phyloP scores from a whole-genome alignment of 2,113 vertebrate species.

The Pipra filicauda region DNA sequence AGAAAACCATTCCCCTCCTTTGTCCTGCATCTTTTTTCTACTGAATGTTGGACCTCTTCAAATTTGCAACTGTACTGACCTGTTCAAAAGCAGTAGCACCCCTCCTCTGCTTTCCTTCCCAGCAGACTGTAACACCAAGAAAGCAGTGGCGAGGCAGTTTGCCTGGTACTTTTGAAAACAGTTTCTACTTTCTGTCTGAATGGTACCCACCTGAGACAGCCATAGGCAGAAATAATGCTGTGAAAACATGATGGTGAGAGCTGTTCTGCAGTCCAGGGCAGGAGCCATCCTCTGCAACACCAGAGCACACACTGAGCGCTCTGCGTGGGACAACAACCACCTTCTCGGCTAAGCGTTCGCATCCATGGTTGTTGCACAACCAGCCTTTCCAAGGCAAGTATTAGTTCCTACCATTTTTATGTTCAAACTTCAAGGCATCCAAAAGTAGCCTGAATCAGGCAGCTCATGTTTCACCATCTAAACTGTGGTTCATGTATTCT shows the following conservation, averaged over 20 bases:
- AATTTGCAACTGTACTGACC: accelerated
- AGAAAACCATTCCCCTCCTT: background rate
- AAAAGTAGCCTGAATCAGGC: background rate
- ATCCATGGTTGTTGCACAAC: accelerated
- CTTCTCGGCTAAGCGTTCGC: background rate
- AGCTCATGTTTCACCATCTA: background rate
- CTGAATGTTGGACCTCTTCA: background rate
- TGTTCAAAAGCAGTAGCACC: background rate
- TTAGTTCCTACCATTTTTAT: background rate
- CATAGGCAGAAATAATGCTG: background rate
- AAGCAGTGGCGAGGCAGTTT: background rate
- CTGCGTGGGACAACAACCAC: background rate
- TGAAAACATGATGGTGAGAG: background rate
- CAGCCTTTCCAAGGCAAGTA: background rate
- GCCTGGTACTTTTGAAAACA: background rate
- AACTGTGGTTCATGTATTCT: background rate
- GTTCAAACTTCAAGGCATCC: background rate
- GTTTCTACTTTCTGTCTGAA: background rate
- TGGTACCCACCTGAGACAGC: background rate
- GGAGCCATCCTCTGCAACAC: background rate
- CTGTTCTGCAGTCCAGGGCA: background rate
- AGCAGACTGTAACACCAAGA: background rate
- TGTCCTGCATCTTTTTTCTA: background rate
- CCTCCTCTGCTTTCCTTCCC: background rate
- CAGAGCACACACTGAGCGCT: background rate